A percentile compares a stretch with the other conserved stretches of the same genome.
phyloP scores from a whole-genome alignment of 2,888 invertebrate genomes.

The Seira musarum region DNA sequence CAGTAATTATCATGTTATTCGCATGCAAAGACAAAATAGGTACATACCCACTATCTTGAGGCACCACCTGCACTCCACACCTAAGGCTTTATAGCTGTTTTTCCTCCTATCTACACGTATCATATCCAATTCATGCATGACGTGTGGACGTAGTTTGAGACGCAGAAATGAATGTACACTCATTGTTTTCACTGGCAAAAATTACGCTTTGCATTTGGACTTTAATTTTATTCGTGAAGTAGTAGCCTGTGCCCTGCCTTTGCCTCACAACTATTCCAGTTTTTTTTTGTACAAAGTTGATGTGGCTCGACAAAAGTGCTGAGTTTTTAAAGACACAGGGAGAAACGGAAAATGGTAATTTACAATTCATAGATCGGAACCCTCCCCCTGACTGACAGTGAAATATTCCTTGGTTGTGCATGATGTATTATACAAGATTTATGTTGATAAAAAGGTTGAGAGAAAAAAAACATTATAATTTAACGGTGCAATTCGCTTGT shows the following conservation, averaged over 20 bases:
- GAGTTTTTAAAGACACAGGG: constrained; percentile 11
- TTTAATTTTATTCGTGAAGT: constrained; percentile 12
- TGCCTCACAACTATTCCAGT: neutral
- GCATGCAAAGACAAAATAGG: constrained; percentile 56
- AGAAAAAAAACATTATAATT: neutral
- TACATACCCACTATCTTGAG: constrained; percentile 35
- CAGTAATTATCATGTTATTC: constrained; percentile 61
- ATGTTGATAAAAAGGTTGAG: constrained; percentile 22
- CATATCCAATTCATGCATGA: neutral
- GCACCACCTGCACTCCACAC: constrained; percentile 51
- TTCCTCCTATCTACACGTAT: neutral
- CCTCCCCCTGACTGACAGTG: constrained; percentile 60
- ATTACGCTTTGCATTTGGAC: neutral
- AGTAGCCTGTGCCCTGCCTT: neutral
- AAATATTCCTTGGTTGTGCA: constrained; percentile 55
- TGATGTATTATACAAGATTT: constrained; percentile 56
- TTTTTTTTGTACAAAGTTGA: constrained; percentile 2
- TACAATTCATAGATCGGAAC: constrained; percentile 56
- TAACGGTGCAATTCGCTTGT: neutral
- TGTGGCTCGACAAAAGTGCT: constrained; percentile 1
- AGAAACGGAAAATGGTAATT: constrained; percentile 58
- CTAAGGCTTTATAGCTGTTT: constrained; percentile 15
- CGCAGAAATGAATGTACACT: neutral
- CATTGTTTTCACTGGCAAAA: neutral
- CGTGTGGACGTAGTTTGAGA: constrained; percentile 6